A percentile compares a stretch with the other conserved stretches of the same genome.
Evolutionary conservation across 2,797 vertebrate species (phyloP).

Genomic region (Periparus ater): DNA sequence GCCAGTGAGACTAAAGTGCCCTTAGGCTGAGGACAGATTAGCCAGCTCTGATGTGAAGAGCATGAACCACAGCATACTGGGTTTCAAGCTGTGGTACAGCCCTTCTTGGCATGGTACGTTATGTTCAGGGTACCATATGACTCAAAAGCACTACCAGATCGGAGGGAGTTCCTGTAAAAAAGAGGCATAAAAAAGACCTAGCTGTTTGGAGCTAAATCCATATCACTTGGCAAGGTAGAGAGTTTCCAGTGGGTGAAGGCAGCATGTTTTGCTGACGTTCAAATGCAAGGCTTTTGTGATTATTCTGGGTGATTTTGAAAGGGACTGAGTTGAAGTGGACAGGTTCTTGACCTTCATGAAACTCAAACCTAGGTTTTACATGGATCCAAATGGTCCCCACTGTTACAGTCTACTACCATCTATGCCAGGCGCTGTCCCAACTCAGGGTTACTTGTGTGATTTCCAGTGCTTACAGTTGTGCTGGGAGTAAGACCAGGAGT

Average conservation of each 20-base stretch:
- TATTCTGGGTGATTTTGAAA: not conserved
- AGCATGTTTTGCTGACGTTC: not conserved
- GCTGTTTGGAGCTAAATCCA: not conserved
- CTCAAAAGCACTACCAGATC: not conserved
- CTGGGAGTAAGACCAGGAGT: not conserved
- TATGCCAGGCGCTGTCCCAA: accelerated
- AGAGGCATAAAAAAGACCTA: not conserved
- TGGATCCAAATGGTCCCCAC: not conserved
- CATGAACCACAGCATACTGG: not conserved
- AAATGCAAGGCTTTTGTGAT: not conserved
- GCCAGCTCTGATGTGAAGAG: not conserved
- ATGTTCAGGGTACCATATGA: not conserved
- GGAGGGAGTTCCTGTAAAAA: not conserved
- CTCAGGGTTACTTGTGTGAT: not conserved
- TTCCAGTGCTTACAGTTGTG: not conserved
- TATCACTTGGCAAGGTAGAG: not conserved
- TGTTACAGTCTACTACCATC: not conserved
- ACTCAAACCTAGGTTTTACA: not conserved
- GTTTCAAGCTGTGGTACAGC: not conserved
- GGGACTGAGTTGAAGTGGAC: not conserved
- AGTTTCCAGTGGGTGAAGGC: not conserved
- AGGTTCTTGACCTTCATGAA: not conserved
- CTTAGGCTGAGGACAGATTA: not conserved
- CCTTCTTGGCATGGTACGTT: not conserved
- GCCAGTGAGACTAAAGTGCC: not conserved